A percentile compares a stretch with the other conserved stretches of the same genome.
Conservation (phyloP, 2,888 invertebrate genomes). For the Diaphora mendica region DNA sequence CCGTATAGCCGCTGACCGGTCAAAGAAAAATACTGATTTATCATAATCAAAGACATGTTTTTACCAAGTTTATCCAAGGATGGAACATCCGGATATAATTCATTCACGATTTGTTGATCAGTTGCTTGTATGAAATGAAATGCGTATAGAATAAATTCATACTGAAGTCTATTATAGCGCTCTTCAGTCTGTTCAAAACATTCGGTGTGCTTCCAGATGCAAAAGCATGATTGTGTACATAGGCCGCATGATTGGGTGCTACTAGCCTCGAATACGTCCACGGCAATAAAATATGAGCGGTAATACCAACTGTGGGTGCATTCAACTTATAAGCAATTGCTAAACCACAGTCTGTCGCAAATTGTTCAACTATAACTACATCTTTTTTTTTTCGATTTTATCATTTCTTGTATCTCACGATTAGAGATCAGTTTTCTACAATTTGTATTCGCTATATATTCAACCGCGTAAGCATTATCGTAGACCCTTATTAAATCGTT, state of each 20-base stretch:
- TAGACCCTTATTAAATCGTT: constrained; percentile 13
- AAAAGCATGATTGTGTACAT: constrained; percentile 83
- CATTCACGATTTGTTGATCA: constrained; percentile 53
- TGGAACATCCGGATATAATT: constrained; percentile 53
- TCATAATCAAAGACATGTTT: constrained; percentile 57
- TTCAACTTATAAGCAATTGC: constrained; percentile 83
- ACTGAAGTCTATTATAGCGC: constrained; percentile 62
- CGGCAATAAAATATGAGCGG: constrained; percentile 84
- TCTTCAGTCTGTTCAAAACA: constrained; percentile 75
- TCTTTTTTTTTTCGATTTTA: constrained; percentile 70
- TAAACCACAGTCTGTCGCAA: constrained; percentile 85
- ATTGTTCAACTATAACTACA: constrained; percentile 83
- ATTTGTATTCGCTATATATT: constrained; percentile 45
- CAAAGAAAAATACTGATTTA: constrained; percentile 85
- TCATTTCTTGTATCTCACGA: constrained; percentile 47
- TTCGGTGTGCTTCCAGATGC: constrained; percentile 72
- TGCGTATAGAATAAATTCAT: constrained; percentile 54
- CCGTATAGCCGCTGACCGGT: constrained; percentile 79
- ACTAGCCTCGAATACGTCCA: constrained; percentile 86
- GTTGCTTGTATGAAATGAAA: constrained; percentile 53
- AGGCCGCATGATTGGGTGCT: constrained; percentile 85
- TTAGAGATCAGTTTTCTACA: constrained; percentile 51
- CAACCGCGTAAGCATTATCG: constrained; percentile 30
- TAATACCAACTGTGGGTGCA: constrained; percentile 82
- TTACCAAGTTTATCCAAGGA: constrained; percentile 58